phyloP scores from a whole-genome alignment of 2,113 vertebrate genomes.

The Toxotes chatareus region DNA sequence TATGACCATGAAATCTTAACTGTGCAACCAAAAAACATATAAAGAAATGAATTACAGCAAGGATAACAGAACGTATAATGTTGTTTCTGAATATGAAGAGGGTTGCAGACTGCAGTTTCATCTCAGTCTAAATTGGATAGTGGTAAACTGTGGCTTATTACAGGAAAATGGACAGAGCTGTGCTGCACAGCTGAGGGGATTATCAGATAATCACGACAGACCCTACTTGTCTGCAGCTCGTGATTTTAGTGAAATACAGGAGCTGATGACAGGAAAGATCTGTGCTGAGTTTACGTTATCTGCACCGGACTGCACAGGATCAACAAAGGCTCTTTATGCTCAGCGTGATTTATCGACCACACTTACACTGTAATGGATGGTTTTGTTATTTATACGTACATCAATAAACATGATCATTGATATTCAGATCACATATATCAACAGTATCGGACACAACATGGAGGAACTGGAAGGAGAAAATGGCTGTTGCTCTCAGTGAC shows the following conservation, averaged over 20 bases:
- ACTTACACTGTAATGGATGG: conserved; percentile 6
- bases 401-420: conserved; percentile 46
- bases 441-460: neutral
- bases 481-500: conserved; percentile 11
- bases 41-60: neutral
- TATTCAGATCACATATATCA: conserved; percentile 38
- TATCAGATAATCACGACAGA: conserved; percentile 42
- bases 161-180: conserved; percentile 5
- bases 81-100: neutral
- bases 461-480: conserved; percentile 25
- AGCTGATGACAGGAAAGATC: conserved; percentile 1
- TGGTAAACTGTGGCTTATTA: conserved; percentile 18
- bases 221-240: conserved; percentile 19
- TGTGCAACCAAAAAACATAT: neutral
- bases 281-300: conserved; percentile 5
- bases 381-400: conserved; percentile 17
- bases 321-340: conserved; percentile 15
- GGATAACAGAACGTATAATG: neutral
- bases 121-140: neutral
- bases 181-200: conserved; percentile 33
- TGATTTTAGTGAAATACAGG: conserved; percentile 21
- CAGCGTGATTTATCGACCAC: conserved; percentile 46
- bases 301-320: conserved; percentile 6
- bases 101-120: conserved; percentile 20
- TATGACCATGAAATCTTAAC: neutral